Percentiles rank a stretch among this genome's conserved stretches.
phyloP scores from a whole-genome alignment of 2,113 vertebrate genomes.

The Platichthys stellatus region DNA sequence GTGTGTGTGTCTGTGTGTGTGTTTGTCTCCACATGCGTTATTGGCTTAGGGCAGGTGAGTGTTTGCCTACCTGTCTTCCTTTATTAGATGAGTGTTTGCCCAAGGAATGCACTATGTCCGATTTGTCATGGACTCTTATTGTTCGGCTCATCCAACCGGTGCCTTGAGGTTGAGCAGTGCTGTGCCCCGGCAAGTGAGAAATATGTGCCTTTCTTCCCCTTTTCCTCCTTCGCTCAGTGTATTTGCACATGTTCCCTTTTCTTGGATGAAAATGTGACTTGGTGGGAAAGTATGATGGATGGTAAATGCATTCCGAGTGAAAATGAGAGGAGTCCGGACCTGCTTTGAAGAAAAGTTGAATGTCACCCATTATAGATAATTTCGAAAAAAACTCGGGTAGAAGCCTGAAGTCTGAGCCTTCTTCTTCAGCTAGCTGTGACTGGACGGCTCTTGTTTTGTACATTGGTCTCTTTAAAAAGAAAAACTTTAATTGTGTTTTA shows the following conservation, averaged over 20 bases:
- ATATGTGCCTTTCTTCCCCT: slow-evolving; percentile 57
- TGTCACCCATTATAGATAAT: neutral
- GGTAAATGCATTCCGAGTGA: slow-evolving; percentile 5
- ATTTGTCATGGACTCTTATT: slow-evolving; percentile 75
- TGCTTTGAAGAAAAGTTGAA: slow-evolving; percentile 8
- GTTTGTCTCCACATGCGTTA: slow-evolving; percentile 49
- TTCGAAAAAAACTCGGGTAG: no score
- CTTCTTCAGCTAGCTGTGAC: no score
- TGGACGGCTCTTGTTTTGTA: slow-evolving; percentile 9
- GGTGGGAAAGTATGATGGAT: slow-evolving; percentile 38
- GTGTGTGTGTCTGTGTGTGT: slow-evolving; percentile 38
- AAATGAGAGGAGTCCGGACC: slow-evolving; percentile 8
- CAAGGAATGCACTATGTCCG: slow-evolving; percentile 73
- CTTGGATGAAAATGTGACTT: slow-evolving; percentile 38
- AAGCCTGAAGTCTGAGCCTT: no score
- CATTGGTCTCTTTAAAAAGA: neutral
- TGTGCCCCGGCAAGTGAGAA: slow-evolving; percentile 63
- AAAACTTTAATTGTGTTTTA: slow-evolving; percentile 4
- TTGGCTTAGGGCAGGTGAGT: slow-evolving; percentile 79
- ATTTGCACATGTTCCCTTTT: slow-evolving; percentile 32
- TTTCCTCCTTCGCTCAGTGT: slow-evolving; percentile 21
- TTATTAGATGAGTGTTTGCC: slow-evolving; percentile 72
- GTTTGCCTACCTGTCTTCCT: slow-evolving; percentile 74
- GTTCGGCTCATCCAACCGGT: slow-evolving; percentile 66
- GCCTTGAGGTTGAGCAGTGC: slow-evolving; percentile 51